A percentile compares a stretch with the other conserved stretches of the same genome.
These are phyloP conservation scores for Phaonia tiefii DNA, from an alignment of 2,888 invertebrate genomes.

Conservation along the genomic window DNA sequence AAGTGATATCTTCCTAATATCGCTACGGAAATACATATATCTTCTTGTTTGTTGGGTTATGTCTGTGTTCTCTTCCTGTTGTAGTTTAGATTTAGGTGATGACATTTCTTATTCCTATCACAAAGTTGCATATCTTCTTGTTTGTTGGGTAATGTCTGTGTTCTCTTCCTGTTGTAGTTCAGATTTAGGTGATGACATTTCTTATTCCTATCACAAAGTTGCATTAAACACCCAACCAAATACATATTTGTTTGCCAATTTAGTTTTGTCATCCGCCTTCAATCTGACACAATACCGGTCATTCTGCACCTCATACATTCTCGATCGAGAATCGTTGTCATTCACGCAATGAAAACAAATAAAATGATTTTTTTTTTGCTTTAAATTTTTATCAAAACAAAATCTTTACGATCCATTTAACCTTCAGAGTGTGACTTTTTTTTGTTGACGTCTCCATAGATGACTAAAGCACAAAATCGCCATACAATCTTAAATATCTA, in stretches of 20 bases:
- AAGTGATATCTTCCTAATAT: too few relatives aligned
- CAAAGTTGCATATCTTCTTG: too few relatives aligned
- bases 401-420: conserved; percentile 54
- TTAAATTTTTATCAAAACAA: conserved; percentile 5
- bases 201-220: neutral
- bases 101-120: too few relatives aligned
- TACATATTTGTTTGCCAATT: too few relatives aligned
- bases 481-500: neutral
- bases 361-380: too few relatives aligned
- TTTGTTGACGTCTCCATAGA: conserved; percentile 18
- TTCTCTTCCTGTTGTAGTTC: too few relatives aligned
- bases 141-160: too few relatives aligned
- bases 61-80: too few relatives aligned
- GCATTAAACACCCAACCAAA: neutral
- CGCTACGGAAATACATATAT: too few relatives aligned
- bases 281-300: neutral
- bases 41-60: too few relatives aligned
- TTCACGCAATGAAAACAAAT: conserved; percentile 7
- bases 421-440: conserved; percentile 50
- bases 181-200: too few relatives aligned
- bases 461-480: conserved; percentile 5
- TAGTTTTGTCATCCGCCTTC: neutral
- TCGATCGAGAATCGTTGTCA: neutral
- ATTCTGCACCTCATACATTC: neutral
- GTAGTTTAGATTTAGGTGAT: too few relatives aligned